Evolutionary conservation across 2,888 invertebrate species (phyloP).

Genomic region (Polietes domitor): DNA sequence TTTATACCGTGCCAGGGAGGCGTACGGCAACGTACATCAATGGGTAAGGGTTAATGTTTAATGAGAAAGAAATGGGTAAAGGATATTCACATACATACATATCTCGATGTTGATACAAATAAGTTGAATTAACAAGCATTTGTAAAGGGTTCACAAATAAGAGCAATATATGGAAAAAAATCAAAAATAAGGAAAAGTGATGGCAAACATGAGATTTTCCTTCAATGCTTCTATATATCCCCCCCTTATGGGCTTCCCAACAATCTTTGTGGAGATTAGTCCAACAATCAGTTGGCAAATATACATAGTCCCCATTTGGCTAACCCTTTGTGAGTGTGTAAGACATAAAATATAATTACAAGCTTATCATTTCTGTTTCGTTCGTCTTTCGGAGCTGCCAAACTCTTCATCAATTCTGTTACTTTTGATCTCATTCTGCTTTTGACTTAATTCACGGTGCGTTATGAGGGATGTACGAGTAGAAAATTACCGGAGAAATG

Average conservation of each 20-base stretch:
- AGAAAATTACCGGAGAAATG: too few species aligned
- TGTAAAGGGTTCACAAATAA: too few species aligned
- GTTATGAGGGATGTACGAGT: not conserved
- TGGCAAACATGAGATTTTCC: too few species aligned
- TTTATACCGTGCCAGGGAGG: not conserved
- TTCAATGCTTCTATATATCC: too few species aligned
- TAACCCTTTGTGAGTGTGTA: not conserved
- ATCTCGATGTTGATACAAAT: too few species aligned
- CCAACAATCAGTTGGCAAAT: not conserved
- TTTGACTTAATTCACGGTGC: not conserved
- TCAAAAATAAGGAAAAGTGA: too few species aligned
- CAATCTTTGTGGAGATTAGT: too few species aligned
- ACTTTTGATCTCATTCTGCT: not conserved
- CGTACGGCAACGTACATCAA: not conserved
- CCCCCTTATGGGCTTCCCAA: too few species aligned
- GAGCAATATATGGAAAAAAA: too few species aligned
- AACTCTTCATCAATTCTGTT: too few species aligned
- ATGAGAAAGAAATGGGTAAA: not conserved
- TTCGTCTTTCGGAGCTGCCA: not conserved
- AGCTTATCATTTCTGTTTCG: slow-evolving; percentile 23
- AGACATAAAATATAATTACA: slow-evolving; percentile 14
- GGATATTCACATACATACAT: not conserved
- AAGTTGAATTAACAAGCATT: too few species aligned
- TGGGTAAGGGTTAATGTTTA: not conserved
- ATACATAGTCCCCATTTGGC: not conserved